Evolutionary conservation across 2,113 vertebrate genomes (phyloP).

Genomic region (Oncorhynchus keta): DNA sequence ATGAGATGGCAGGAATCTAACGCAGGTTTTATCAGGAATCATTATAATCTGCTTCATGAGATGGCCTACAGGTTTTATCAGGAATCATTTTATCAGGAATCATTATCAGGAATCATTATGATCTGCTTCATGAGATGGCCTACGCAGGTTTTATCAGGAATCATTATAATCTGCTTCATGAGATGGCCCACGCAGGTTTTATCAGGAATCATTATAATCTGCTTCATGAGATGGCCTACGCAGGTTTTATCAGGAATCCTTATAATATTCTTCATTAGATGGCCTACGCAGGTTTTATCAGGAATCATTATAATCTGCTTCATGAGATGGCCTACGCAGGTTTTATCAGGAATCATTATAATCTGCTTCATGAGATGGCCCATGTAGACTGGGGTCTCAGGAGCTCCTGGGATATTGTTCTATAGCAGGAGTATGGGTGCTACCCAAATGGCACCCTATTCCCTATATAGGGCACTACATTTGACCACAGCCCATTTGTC

Average conservation of each 20-base stretch:
- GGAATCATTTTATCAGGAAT: slow-evolving; percentile 41
- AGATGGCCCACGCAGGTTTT: slow-evolving; percentile 20
- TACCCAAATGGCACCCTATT: too few relatives aligned
- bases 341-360: too few relatives aligned
- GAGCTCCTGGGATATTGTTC: slow-evolving; percentile 56
- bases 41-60: slow-evolving; percentile 29
- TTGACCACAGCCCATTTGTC: too few relatives aligned
- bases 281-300: too few relatives aligned
- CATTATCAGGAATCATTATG: too few relatives aligned
- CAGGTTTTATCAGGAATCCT: background rate
- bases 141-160: slow-evolving; percentile 38
- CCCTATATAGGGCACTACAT: too few relatives aligned
- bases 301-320: too few relatives aligned
- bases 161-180: slow-evolving; percentile 38
- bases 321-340: too few relatives aligned
- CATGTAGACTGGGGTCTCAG: slow-evolving; percentile 37
- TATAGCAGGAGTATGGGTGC: slow-evolving; percentile 40
- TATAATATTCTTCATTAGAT: too few relatives aligned
- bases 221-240: slow-evolving; percentile 24
- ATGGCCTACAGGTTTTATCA: slow-evolving; percentile 43
- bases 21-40: slow-evolving; percentile 49
- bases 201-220: slow-evolving; percentile 52
- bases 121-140: too few relatives aligned
- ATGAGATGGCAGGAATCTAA: slow-evolving; percentile 32
- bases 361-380: too few relatives aligned